Conservation (phyloP, 2,888 invertebrate genomes). For the Lissonota sp. region DNA sequence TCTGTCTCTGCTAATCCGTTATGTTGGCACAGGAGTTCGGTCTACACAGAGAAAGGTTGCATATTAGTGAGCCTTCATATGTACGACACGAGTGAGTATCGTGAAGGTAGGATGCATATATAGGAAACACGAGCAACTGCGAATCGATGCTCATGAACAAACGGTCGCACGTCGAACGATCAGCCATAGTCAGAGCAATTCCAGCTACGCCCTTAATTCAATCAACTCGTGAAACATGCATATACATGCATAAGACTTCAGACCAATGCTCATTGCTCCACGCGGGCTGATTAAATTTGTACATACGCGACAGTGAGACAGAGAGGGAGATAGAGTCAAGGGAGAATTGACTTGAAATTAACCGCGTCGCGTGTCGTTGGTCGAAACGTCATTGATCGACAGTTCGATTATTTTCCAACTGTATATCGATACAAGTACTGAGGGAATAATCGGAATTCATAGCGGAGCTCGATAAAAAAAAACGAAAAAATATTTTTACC, state of each 20-base stretch:
- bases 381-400: background rate
- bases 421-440: no score
- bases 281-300: slow-evolving; percentile 54
- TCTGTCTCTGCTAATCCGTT: slow-evolving; percentile 36
- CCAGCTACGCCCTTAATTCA: no score
- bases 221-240: background rate
- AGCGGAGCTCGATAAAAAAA: no score
- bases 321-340: slow-evolving; percentile 36
- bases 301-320: slow-evolving; percentile 24
- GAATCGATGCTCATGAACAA: background rate
- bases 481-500: no score
- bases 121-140: slow-evolving; percentile 26
- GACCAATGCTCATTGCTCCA: slow-evolving; percentile 27
- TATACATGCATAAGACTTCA: slow-evolving; percentile 3
- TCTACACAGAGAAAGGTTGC: background rate
- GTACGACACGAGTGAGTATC: slow-evolving; percentile 4
- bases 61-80: slow-evolving; percentile 5
- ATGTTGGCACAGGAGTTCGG: slow-evolving; percentile 10
- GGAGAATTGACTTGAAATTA: slow-evolving; percentile 37
- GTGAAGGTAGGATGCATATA: background rate
- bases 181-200: no score
- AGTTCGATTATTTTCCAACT: background rate
- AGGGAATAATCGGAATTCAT: no score
- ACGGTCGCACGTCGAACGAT: background rate
- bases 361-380: slow-evolving; percentile 1